Percentiles rank a stretch among this genome's conserved stretches.
phyloP scores from a whole-genome alignment of 92 coral and sea anemone species.

The Meandrina meandrites region DNA sequence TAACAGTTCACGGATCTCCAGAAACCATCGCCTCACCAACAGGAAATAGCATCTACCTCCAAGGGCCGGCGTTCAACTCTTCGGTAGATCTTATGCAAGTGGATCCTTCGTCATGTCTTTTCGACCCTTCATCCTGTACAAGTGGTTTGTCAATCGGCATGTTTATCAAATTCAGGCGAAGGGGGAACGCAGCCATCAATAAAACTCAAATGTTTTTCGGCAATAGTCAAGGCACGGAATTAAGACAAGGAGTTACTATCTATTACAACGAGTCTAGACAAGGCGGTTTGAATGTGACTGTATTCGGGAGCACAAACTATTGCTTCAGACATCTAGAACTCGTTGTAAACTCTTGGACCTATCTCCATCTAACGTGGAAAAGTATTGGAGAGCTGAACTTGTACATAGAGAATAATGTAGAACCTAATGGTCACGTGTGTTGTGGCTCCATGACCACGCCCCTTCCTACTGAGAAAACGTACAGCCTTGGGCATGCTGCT shows the following conservation, averaged over 20 bases:
- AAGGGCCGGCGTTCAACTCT: neutral
- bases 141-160: slow-evolving; percentile 54
- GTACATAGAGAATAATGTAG: neutral
- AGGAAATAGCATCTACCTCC: slow-evolving; percentile 32
- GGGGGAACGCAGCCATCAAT: neutral
- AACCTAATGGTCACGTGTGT: neutral
- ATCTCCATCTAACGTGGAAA: slow-evolving; percentile 21
- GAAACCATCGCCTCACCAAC: slow-evolving; percentile 13
- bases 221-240: slow-evolving; percentile 17
- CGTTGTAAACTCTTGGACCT: slow-evolving; percentile 14
- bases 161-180: slow-evolving; percentile 41
- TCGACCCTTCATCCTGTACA: slow-evolving; percentile 55
- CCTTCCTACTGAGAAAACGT: slow-evolving; percentile 7
- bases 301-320: slow-evolving; percentile 30
- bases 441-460: slow-evolving; percentile 8
- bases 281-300: neutral
- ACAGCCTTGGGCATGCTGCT: slow-evolving; percentile 37
- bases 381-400: neutral
- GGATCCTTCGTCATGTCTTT: slow-evolving; percentile 34
- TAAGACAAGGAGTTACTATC: slow-evolving; percentile 36
- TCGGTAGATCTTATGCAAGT: slow-evolving; percentile 51
- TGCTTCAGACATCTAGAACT: neutral
- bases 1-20: slow-evolving; percentile 21
- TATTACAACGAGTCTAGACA: neutral
- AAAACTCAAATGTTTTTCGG: slow-evolving; percentile 52